Percentiles rank a stretch among this genome's conserved stretches.
phyloP scores from a whole-genome alignment of 2,888 invertebrate species.

The Lycocerus yunnanus region DNA sequence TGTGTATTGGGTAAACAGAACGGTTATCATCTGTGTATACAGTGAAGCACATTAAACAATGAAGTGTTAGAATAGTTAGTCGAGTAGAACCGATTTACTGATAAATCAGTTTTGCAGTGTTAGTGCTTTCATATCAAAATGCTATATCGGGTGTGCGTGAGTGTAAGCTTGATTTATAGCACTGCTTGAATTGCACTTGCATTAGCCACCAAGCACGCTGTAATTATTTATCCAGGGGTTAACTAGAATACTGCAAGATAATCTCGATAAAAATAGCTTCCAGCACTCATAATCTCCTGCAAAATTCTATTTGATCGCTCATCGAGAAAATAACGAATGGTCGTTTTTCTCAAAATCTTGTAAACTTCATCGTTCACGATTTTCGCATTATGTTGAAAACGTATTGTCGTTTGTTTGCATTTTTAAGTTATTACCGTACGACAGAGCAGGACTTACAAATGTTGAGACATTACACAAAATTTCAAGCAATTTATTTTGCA shows the following conservation, averaged over 20 bases:
- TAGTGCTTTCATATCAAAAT: constrained; percentile 4
- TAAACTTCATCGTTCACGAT: background rate
- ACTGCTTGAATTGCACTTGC: constrained; percentile 16
- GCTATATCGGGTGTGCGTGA: constrained; percentile 18
- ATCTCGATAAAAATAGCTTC: background rate
- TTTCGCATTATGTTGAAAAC: background rate
- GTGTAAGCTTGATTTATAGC: constrained; percentile 19
- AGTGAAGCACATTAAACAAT: constrained; percentile 9
- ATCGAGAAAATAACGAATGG: background rate
- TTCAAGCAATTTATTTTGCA: background rate
- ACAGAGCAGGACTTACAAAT: background rate
- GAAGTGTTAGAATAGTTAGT: constrained; percentile 16
- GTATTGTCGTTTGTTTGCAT: background rate
- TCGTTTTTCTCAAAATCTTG: background rate
- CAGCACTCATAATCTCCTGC: background rate
- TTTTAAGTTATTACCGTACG: background rate
- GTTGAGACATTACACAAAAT: no score
- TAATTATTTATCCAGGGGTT: constrained; percentile 19
- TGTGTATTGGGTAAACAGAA: background rate
- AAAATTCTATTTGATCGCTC: background rate
- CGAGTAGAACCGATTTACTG: constrained; percentile 18
- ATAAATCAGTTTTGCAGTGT: constrained; percentile 5
- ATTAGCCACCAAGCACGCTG: constrained; percentile 20
- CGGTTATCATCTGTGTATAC: constrained; percentile 8
- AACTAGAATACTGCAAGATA: constrained; percentile 10